phyloP scores from a whole-genome alignment of 2,888 invertebrate species.

The Catocala nupta region DNA sequence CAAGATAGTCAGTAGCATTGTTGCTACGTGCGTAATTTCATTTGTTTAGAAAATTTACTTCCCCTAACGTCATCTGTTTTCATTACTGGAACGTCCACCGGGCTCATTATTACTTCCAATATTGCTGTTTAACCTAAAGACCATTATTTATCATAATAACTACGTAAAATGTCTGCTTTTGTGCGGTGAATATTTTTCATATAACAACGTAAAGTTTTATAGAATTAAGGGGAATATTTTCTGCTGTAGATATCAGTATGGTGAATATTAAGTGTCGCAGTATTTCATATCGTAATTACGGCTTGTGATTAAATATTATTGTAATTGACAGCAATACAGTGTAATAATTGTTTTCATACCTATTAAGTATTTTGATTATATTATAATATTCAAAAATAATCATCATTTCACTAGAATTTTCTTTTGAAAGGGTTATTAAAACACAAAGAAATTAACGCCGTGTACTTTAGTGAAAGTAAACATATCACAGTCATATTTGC shows the following conservation, averaged over 20 bases:
- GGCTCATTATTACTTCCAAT: conserved; percentile 64
- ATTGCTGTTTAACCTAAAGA: conserved; percentile 56
- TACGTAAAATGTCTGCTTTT: conserved; percentile 38
- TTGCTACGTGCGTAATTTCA: conserved; percentile 45
- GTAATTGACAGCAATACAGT: no score
- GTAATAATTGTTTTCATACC: no score
- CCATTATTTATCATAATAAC: conserved; percentile 63
- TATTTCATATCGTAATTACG: no score
- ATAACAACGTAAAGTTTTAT: conserved; percentile 21
- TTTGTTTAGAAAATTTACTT: conserved; percentile 53
- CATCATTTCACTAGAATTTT: no score
- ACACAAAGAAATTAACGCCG: no score
- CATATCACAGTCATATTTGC: no score
- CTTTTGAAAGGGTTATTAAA: no score
- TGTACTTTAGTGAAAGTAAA: no score
- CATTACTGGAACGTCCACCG: conserved; percentile 60
- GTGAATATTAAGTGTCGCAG: not conserved
- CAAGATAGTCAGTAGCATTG: conserved; percentile 27
- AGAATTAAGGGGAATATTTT: conserved; percentile 1
- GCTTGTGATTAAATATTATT: no score
- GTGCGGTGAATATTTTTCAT: conserved; percentile 41
- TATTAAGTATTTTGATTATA: no score
- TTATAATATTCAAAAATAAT: no score
- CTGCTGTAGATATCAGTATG: not conserved
- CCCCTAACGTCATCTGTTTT: conserved; percentile 62